Percentiles rank a stretch among this genome's conserved stretches.
Evolutionary conservation across 2,888 invertebrate species (phyloP).

Genomic region (Drosophila prolongata): DNA sequence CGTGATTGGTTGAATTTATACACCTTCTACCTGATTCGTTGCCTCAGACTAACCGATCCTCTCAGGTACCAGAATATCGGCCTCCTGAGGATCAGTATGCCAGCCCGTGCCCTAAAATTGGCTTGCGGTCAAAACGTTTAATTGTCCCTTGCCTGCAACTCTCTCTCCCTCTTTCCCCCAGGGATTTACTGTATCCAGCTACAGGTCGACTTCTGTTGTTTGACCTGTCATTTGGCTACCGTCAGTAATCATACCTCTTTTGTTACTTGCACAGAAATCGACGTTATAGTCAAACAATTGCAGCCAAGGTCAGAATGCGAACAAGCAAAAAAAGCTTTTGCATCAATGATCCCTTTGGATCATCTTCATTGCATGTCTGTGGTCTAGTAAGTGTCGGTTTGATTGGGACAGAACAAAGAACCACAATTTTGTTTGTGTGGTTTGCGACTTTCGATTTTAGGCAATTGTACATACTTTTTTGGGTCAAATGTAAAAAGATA

Average conservation of each 20-base stretch:
- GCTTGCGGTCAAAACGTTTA: constrained; percentile 83
- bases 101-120: constrained; percentile 73
- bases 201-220: constrained; percentile 37
- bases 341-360: constrained; percentile 35
- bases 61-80: constrained; percentile 18
- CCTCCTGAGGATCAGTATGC: constrained; percentile 23
- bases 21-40: constrained; percentile 70
- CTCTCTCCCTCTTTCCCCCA: constrained; percentile 3
- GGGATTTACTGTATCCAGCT: constrained; percentile 14
- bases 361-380: constrained; percentile 66
- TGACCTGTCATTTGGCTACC: constrained; percentile 59
- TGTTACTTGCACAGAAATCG: constrained; percentile 23
- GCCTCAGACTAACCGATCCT: constrained; percentile 37
- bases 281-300: constrained; percentile 66
- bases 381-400: constrained; percentile 58
- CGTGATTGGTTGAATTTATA: constrained; percentile 58
- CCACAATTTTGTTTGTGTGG: constrained; percentile 47
- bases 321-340: constrained; percentile 26
- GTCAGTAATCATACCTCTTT: constrained; percentile 35
- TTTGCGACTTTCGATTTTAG: constrained; percentile 71
- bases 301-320: constrained; percentile 73
- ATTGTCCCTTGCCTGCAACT: constrained; percentile 55
- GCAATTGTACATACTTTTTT: constrained; percentile 44
- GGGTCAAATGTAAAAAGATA: constrained; percentile 53
- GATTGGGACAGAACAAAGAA: constrained; percentile 22